phyloP scores from a whole-genome alignment of 64 coral and sea anemone genomes.

The Porites lutea region DNA sequence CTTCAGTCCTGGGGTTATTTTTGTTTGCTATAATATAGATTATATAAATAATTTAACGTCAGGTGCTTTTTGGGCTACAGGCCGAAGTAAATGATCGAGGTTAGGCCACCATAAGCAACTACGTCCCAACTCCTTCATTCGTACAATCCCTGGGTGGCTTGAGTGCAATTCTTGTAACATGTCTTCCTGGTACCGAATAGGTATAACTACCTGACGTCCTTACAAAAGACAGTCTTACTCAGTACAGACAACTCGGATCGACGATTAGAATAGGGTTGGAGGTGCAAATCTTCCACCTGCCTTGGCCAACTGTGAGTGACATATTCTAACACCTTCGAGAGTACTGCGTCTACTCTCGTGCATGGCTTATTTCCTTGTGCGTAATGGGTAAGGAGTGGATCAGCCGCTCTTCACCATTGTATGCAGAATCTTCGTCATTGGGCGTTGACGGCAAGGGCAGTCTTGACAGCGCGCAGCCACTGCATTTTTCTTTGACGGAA shows the following conservation, averaged over 20 bases:
- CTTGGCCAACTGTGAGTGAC: conserved; percentile 24
- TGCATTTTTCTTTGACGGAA: neutral
- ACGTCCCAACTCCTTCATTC: conserved; percentile 11
- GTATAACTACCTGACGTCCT: conserved; percentile 45
- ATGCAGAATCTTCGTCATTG: neutral
- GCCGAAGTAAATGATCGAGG: too few species aligned
- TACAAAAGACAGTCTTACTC: conserved; percentile 54
- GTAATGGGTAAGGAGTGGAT: neutral
- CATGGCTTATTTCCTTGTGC: neutral
- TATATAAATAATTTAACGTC: too few species aligned
- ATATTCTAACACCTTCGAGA: neutral
- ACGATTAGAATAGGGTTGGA: conserved; percentile 42
- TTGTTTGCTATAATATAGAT: too few species aligned
- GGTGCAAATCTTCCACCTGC: conserved; percentile 12
- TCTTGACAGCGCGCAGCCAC: neutral
- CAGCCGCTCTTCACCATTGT: neutral
- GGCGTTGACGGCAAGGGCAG: neutral
- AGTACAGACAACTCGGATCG: conserved; percentile 31
- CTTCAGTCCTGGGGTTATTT: too few species aligned
- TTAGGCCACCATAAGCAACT: conserved; percentile 30
- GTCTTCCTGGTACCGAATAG: conserved; percentile 1
- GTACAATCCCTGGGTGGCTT: neutral
- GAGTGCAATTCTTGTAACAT: neutral
- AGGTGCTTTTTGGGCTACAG: too few species aligned
- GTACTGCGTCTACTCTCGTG: neutral